Evolutionary conservation across 2,888 invertebrate species (phyloP), one percentile per base, ranked within the genome.

Genomic region (Byasa hedistus): DNA sequence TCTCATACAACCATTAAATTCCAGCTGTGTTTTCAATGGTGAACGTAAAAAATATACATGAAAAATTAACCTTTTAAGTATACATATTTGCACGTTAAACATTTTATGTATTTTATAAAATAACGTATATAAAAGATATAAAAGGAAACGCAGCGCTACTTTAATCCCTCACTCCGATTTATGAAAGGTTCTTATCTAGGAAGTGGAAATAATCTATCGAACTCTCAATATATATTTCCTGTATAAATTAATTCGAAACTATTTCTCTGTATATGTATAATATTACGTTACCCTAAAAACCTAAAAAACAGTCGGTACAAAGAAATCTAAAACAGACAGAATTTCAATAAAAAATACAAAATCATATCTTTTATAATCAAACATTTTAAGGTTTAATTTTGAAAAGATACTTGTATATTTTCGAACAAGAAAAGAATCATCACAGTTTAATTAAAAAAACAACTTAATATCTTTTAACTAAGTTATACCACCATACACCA

Each of bases 11-110:
- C 19, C n/a, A 48, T 48, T 15, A 39, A 48, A 3, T 48, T 48
- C 48, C 48, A 48, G 19, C 48, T n/a, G 48, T n/a, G n/a, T 48
- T 48, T 48, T n/a, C n/a, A n/a, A n/a, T 48, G 48, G 48, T n/a
- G 19, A 19, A 48, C n/a, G 8, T 48, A 19, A 17, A 48, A 48
- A 48, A n/a, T 7, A n/a, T 48, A 48, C n/a, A n/a, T 48, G n/a
- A 19, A 48, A 48, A n/a, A n/a, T 44, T n/a, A 48, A 48, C 19
- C 39, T 39, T 39, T 48, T n/a, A 48, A 48, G 48, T n/a, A 48
- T 48, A 48, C 5, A n/a, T 48, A n/a, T n/a, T 19, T 48, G 5
- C n/a, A 48, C 8, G 4, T n/a, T 48, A 48, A 48, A 48, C 48
- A 1, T 19, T 48, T 48, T 48, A 48, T 48, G 19, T n/a, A 48